phyloP scores from a whole-genome alignment of 2,113 vertebrate species.

The Pipa parva region DNA sequence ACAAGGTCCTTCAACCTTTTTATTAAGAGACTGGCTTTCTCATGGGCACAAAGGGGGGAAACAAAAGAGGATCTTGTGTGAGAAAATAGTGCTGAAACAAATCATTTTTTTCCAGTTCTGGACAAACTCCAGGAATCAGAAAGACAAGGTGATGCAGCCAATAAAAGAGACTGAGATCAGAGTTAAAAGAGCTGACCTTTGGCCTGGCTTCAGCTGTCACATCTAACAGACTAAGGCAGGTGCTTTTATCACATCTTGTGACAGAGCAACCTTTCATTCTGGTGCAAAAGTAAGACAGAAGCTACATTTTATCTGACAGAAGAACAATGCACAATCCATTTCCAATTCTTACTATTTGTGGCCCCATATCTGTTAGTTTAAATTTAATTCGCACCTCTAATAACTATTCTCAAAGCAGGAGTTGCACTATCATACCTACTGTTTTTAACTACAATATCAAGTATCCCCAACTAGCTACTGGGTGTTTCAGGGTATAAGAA shows the following conservation, averaged over 20 bases:
- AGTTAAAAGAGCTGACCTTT: constrained; percentile 11
- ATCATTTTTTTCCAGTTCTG: neutral
- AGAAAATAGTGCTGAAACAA: constrained; percentile 19
- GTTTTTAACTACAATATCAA: no score
- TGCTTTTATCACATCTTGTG: neutral
- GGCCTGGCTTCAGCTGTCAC: constrained; percentile 5
- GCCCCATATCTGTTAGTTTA: no score
- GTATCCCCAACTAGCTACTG: no score
- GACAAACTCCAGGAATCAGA: constrained; percentile 22
- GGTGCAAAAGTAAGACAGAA: neutral
- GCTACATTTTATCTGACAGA: neutral
- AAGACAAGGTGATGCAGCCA: constrained; percentile 21
- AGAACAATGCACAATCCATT: neutral
- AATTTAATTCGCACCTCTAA: no score
- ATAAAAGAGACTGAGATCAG: constrained; percentile 2
- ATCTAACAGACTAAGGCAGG: neutral
- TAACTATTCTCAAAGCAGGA: no score
- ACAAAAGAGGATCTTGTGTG: constrained; percentile 4
- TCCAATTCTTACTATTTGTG: neutral
- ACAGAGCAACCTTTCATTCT: neutral
- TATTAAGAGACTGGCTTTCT: constrained; percentile 23
- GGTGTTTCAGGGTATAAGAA: no score
- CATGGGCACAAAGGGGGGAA: constrained; percentile 5
- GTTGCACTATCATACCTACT: no score
- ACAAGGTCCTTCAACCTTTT: constrained; percentile 19